phyloP scores from a whole-genome alignment of 2,888 invertebrate species.

The Panzeria rudis region DNA sequence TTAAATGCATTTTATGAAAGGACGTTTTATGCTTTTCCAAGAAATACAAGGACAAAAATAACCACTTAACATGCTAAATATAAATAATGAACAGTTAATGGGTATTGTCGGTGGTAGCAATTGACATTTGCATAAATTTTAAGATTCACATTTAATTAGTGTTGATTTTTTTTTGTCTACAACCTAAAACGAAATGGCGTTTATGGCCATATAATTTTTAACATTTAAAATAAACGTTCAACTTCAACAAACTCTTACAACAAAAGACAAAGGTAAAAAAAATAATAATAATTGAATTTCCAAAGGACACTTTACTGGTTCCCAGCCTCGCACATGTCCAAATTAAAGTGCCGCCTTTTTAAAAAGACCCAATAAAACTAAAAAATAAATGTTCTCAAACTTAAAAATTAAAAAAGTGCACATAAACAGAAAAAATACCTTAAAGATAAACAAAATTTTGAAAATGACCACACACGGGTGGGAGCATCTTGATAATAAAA shows the following conservation, averaged over 20 bases:
- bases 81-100: constrained; percentile 36
- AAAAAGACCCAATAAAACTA: constrained; percentile 40
- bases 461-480: constrained; percentile 71
- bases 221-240: constrained; percentile 2
- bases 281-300: neutral
- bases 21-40: constrained; percentile 35
- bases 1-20: constrained; percentile 57
- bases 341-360: constrained; percentile 63
- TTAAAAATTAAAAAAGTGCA: constrained; percentile 15
- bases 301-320: constrained; percentile 20
- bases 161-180: constrained; percentile 2
- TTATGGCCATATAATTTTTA: neutral
- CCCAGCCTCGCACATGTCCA: constrained; percentile 56
- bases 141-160: constrained; percentile 42
- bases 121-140: constrained; percentile 52
- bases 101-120: neutral
- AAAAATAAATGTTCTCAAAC: constrained; percentile 42
- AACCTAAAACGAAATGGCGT: neutral
- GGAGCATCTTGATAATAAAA: constrained; percentile 60
- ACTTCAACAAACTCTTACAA: neutral
- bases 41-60: constrained; percentile 13
- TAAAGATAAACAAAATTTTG: constrained; percentile 48
- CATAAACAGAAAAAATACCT: constrained; percentile 30
- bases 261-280: neutral
- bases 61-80: constrained; percentile 42